phyloP scores from a whole-genome alignment of 2,888 invertebrate genomes.

The Atherix ibis region DNA sequence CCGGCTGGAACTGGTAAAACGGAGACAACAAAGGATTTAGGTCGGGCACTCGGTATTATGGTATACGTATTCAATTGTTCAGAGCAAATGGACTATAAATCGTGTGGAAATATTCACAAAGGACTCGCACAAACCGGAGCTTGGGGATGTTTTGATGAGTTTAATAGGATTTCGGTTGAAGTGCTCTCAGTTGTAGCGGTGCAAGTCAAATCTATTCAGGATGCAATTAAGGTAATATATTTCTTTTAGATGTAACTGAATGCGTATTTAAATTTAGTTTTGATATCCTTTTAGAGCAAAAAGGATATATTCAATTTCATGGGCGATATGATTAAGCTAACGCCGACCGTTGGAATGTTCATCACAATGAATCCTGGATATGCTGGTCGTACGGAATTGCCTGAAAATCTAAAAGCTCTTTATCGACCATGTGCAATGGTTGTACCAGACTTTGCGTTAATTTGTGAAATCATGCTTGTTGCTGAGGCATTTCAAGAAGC shows the following conservation, averaged over 20 bases:
- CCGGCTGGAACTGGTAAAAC: conserved; percentile 58
- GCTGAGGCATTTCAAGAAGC: conserved; percentile 93
- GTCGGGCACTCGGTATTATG: conserved; percentile 86
- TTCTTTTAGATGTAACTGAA: neutral
- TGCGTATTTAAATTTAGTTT: neutral
- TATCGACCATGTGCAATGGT: conserved; percentile 90
- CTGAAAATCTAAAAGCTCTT: conserved; percentile 60
- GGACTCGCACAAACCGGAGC: conserved; percentile 52
- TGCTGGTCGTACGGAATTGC: conserved; percentile 78
- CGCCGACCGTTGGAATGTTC: conserved; percentile 73
- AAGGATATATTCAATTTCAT: conserved; percentile 69
- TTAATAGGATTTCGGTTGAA: conserved; percentile 88
- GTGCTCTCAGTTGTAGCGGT: conserved; percentile 91
- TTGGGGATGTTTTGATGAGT: conserved; percentile 96
- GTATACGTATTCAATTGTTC: conserved; percentile 97
- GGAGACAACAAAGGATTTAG: conserved; percentile 91
- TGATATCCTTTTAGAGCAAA: conserved; percentile 29
- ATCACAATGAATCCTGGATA: conserved; percentile 97
- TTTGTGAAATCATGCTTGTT: conserved; percentile 93
- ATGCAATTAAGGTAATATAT: conserved; percentile 53
- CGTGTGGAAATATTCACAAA: conserved; percentile 88
- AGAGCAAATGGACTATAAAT: conserved; percentile 94
- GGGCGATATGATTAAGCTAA: conserved; percentile 60
- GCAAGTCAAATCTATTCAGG: conserved; percentile 72
- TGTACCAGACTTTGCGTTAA: conserved; percentile 88